phyloP scores from a whole-genome alignment of 2,797 vertebrate species.

The Dermochelys coriacea region DNA sequence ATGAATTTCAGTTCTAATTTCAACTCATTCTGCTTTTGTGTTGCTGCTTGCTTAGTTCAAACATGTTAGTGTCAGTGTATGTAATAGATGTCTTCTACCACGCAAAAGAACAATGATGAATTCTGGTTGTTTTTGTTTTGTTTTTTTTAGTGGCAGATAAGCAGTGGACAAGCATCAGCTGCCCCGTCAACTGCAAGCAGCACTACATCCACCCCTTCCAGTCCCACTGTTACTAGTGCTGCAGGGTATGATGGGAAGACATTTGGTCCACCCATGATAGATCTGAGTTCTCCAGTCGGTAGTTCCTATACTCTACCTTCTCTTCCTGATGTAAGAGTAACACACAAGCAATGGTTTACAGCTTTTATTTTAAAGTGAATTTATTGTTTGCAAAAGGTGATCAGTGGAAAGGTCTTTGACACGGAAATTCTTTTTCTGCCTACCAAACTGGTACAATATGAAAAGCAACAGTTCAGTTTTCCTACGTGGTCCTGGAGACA shows the following conservation, averaged over 20 bases:
- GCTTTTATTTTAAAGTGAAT: not conserved
- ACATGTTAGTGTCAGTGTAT: not conserved
- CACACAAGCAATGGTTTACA: not conserved
- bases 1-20: not conserved
- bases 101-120: not conserved
- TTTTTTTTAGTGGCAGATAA: slow-evolving; percentile 80
- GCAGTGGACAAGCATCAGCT: slow-evolving; percentile 73
- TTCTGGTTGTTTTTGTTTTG: not conserved
- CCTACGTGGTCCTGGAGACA: not conserved
- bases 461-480: not conserved
- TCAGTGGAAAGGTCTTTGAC: not conserved
- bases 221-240: slow-evolving; percentile 83
- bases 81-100: not conserved
- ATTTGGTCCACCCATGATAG: slow-evolving; percentile 77
- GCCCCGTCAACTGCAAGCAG: slow-evolving; percentile 73
- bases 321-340: slow-evolving; percentile 84
- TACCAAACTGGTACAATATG: not conserved
- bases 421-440: not conserved
- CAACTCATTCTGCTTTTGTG: not conserved
- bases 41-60: not conserved
- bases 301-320: slow-evolving; percentile 84
- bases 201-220: slow-evolving; percentile 81
- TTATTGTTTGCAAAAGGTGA: not conserved
- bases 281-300: slow-evolving; percentile 82
- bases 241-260: slow-evolving; percentile 79